Evolutionary conservation across 2,888 invertebrate genomes (phyloP), one percentile per base, ranked within the genome.

Genomic region (Archips crataeganus): DNA sequence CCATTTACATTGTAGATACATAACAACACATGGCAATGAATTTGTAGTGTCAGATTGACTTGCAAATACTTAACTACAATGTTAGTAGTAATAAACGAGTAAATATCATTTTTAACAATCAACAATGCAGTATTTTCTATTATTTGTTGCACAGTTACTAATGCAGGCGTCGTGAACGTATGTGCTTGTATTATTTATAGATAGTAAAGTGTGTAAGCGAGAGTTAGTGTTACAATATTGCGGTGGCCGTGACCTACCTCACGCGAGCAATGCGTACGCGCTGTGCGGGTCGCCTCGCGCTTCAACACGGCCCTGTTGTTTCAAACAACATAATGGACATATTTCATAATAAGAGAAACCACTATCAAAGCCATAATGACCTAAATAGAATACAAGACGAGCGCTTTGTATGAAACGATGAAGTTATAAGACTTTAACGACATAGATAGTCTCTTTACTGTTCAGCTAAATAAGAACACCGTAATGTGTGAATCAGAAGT

Each of bases 161-260:
- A 36, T 8, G 60, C 3, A 66, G 60, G 65, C 39, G 49, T 57
- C n/a, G 36, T 6, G 54, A 54, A 62, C 36, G 49, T 51, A 15
- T 65, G 15, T 51, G 23, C 11, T 67, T 32, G 54, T 60, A 32
- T 60, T 36, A 39, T 71, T 71, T 65, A 71, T 65, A 65, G 32
- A 65, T 65, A 71, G 39, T 59, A 39, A 36, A 54, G 45, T 60
- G 45, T n/a, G 57, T 59, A 54, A 57, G 34, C 57, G 54, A n/a
- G 51, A 32, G 60, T 45, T 36, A 61, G 47, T 62, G 51, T 65
- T 51, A 51, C 65, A 65, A 57, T 59, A 75, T 80, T 78, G 79
- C 67, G 64, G 49, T 67, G 79, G 74, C 81, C 82, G 74, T 81
- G 84, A 85, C 84, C 85, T 85, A 84, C 84, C 82, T 78, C 84